Evolutionary conservation across 2,113 vertebrate species (phyloP).

Genomic region (Atrichornis clamosus): DNA sequence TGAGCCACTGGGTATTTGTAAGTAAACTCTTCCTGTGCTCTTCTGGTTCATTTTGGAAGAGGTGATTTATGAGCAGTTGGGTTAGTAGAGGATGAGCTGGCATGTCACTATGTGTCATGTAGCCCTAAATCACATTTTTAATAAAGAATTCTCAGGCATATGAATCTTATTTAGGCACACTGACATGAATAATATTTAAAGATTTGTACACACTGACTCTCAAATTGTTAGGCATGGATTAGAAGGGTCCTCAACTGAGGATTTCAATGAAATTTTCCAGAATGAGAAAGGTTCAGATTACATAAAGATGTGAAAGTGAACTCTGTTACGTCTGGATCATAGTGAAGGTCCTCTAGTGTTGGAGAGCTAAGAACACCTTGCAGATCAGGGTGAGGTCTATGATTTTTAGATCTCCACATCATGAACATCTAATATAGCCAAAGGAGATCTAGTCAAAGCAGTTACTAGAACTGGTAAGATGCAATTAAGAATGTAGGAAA

Average conservation of each 20-base stretch:
- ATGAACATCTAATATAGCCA: background rate
- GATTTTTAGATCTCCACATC: background rate
- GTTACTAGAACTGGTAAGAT: background rate
- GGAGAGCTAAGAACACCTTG: background rate
- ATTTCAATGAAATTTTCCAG: background rate
- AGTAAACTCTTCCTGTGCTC: background rate
- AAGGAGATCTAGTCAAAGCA: background rate
- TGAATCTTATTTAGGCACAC: background rate
- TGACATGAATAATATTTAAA: background rate
- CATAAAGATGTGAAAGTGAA: background rate
- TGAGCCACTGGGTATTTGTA: background rate
- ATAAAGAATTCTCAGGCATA: background rate
- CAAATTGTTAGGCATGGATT: background rate
- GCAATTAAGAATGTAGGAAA: conserved; percentile 25
- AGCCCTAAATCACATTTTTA: background rate
- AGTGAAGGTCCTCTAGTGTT: background rate
- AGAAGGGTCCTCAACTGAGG: background rate
- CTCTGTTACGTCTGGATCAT: background rate
- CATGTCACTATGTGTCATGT: background rate
- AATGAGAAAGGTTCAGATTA: background rate
- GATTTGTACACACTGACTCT: background rate
- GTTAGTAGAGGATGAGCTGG: background rate
- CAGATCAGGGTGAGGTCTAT: background rate
- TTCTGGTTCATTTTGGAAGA: background rate
- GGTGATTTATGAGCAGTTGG: background rate